These are phyloP conservation scores for Calliscelio sp. DNA, from an alignment of 2,888 invertebrate genomes.

Conservation along the genomic window DNA sequence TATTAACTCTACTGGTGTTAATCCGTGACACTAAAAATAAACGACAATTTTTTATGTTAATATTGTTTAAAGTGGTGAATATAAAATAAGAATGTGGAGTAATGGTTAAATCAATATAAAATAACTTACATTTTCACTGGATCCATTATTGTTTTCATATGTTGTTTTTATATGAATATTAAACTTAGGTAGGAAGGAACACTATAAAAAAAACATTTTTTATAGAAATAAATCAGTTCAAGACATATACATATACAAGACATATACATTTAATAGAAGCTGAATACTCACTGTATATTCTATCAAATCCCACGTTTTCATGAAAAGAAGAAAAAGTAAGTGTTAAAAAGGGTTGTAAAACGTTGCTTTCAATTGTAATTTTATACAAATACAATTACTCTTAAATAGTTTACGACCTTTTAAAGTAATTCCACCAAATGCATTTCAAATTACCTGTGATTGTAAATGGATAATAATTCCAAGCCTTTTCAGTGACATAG, in stretches of 20 bases:
- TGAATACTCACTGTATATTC: conserved; percentile 91
- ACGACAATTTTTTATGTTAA: conserved; percentile 10
- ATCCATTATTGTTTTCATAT: conserved; percentile 96
- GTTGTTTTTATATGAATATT: conserved; percentile 94
- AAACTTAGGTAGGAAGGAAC: conserved; percentile 96
- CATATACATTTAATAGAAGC: background rate
- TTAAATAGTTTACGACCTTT: background rate
- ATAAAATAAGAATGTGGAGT: too few relatives aligned
- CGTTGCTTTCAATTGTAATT: background rate
- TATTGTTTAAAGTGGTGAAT: too few relatives aligned
- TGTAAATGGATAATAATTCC: conserved; percentile 98
- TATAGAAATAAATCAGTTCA: conserved; percentile 43
- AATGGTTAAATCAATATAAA: too few relatives aligned
- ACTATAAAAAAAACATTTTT: conserved; percentile 87
- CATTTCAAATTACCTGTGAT: conserved; percentile 90
- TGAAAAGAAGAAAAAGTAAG: conserved; percentile 74
- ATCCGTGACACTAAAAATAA: conserved; percentile 89
- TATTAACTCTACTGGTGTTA: conserved; percentile 91
- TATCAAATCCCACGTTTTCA: conserved; percentile 79
- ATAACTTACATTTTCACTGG: conserved; percentile 93
- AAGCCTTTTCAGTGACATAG: conserved; percentile 97
- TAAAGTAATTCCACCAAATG: too few relatives aligned
- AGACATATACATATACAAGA: too few relatives aligned
- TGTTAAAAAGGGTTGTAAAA: background rate
- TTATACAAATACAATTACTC: conserved; percentile 14